Evolutionary conservation across 1,140 invertebrate genomes (phyloP).

Genomic region (Aphaenogaster rudis): DNA sequence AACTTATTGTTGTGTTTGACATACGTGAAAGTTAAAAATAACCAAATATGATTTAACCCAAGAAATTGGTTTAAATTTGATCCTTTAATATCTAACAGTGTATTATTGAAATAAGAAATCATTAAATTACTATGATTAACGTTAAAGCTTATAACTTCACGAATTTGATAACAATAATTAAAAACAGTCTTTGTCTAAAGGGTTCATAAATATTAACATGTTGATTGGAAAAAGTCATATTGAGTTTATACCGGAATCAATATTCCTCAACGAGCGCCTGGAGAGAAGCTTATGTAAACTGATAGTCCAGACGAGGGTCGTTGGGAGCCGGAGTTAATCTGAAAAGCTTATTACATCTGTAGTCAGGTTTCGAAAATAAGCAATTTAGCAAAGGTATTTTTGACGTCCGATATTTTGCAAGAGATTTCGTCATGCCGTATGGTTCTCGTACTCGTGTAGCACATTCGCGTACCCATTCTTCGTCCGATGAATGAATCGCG

Average conservation of each 20-base stretch:
- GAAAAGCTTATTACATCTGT: conserved; percentile 46
- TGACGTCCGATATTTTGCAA: neutral
- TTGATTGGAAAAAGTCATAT: neutral
- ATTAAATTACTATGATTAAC: neutral
- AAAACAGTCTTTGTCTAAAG: neutral
- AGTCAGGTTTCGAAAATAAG: conserved; percentile 50
- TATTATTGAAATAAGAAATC: neutral
- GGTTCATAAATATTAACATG: neutral
- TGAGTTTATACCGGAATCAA: conserved; percentile 12
- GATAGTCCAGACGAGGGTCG: conserved; percentile 18
- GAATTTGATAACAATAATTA: neutral
- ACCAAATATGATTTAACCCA: too few relatives aligned
- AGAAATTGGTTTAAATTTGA: too few relatives aligned
- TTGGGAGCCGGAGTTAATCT: conserved; percentile 33
- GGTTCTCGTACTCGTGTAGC: neutral
- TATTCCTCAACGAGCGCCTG: neutral
- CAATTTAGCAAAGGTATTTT: neutral
- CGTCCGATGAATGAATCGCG: neutral
- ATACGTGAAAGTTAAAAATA: too few relatives aligned
- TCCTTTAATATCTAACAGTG: too few relatives aligned
- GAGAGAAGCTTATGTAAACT: conserved; percentile 49
- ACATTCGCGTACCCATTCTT: neutral
- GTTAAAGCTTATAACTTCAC: neutral
- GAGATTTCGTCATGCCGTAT: neutral
- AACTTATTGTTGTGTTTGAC: too few relatives aligned